A percentile compares a stretch with the other conserved stretches of the same genome.
These are phyloP conservation scores for Oligia strigilis DNA, from an alignment of 2,888 invertebrate species.

Conservation along the genomic window DNA sequence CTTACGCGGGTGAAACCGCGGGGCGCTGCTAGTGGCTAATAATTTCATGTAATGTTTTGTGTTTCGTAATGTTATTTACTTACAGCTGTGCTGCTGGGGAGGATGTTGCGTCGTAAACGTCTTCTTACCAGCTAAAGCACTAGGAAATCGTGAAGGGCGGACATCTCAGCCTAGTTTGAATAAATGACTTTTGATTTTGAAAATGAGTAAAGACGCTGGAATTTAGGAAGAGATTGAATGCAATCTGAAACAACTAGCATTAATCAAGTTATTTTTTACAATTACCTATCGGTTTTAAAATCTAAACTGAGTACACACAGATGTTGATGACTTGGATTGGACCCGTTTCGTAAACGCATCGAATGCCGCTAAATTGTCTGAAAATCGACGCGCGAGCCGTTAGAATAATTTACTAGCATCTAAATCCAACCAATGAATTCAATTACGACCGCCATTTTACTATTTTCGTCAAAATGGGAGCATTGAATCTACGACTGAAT, in stretches of 20 bases:
- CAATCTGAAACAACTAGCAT: neutral
- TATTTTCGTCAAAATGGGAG: constrained; percentile 38
- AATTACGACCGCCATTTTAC: constrained; percentile 33
- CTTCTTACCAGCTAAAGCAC: no score
- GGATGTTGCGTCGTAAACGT: no score
- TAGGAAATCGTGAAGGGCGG: no score
- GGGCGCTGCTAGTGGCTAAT: no score
- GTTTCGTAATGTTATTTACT: no score
- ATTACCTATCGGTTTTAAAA: neutral
- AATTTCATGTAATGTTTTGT: no score
- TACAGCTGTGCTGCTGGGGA: no score
- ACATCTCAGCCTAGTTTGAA: neutral
- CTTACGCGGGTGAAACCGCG: no score
- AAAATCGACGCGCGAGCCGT: constrained; percentile 14
- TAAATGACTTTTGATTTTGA: neutral
- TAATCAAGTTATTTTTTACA: neutral
- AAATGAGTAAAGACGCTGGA: neutral
- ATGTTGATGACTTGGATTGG: neutral
- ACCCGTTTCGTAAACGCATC: neutral
- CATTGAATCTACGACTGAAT: constrained; percentile 39
- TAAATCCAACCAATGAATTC: constrained; percentile 44
- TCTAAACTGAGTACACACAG: neutral
- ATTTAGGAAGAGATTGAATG: no score
- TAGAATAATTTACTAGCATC: constrained; percentile 43
- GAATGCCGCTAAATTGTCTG: neutral